phyloP scores from a whole-genome alignment of 2,888 invertebrate species.

The Tridacna crocea region DNA sequence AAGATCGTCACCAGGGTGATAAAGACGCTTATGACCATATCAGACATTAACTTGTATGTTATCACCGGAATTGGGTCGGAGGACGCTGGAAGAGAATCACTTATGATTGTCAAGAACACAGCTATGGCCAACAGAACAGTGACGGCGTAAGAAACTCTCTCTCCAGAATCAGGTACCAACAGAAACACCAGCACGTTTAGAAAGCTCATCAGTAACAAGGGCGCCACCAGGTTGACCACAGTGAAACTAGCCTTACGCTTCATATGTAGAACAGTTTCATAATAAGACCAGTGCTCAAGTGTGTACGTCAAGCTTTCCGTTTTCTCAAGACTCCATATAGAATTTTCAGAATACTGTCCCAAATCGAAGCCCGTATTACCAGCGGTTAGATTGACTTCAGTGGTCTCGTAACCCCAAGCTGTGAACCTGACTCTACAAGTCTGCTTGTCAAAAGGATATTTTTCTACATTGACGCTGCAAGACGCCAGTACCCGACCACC shows the following conservation, averaged over 20 bases:
- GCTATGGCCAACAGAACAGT: conserved; percentile 54
- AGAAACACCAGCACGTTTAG: conserved; percentile 58
- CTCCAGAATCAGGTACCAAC: conserved; percentile 57
- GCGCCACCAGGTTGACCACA: conserved; percentile 49
- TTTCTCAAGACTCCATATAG: not conserved
- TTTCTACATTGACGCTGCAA: conserved; percentile 3
- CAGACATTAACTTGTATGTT: conserved; percentile 62
- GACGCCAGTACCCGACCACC: not conserved
- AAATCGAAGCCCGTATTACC: not conserved
- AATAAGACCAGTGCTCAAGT: not conserved
- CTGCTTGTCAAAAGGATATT: conserved; percentile 15
- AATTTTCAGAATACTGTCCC: not conserved
- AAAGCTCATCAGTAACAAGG: conserved; percentile 52
- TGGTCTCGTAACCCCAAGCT: not conserved
- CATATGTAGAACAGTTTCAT: conserved; percentile 4
- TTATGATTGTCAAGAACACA: conserved; percentile 54
- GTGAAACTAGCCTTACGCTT: conserved; percentile 49
- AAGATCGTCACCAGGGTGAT: conserved; percentile 55
- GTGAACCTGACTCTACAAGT: not conserved
- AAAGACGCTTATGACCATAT: conserved; percentile 56
- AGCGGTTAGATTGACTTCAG: not conserved
- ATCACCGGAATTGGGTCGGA: conserved; percentile 59
- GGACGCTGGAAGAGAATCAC: conserved; percentile 56
- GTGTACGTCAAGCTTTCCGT: not conserved
- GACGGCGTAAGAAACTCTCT: conserved; percentile 54